A percentile compares a stretch with the other conserved stretches of the same genome.
These are phyloP conservation scores for Scolopax bukidnonensis DNA, from an alignment of 2,797 vertebrate species.

Conservation along the genomic window DNA sequence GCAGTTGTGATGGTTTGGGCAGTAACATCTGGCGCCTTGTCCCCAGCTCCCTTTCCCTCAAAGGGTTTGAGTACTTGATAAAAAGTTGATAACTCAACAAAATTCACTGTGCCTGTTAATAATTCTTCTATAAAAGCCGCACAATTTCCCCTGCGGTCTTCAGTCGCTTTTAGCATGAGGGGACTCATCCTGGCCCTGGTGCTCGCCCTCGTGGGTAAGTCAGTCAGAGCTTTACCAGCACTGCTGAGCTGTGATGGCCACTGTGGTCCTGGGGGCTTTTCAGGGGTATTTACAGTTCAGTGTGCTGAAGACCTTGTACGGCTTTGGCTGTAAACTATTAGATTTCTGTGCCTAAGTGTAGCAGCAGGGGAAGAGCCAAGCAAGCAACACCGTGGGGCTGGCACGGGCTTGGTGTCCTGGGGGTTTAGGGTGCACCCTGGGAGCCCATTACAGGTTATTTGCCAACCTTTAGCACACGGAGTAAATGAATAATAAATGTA, in stretches of 20 bases:
- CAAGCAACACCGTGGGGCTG: background rate
- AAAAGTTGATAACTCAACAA: slow-evolving; percentile 66
- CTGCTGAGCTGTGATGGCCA: background rate
- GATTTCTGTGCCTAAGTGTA: background rate
- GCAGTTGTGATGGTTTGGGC: background rate
- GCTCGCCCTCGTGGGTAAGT: slow-evolving; percentile 55
- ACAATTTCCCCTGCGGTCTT: background rate
- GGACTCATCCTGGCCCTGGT: slow-evolving; percentile 58
- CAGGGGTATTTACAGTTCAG: background rate
- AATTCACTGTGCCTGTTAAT: slow-evolving; percentile 23
- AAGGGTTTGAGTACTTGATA: slow-evolving; percentile 23
- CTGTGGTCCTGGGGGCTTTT: background rate
- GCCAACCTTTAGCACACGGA: background rate
- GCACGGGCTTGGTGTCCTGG: background rate
- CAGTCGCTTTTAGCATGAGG: slow-evolving; percentile 71
- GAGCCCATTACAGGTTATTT: background rate
- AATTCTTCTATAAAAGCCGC: slow-evolving; percentile 68
- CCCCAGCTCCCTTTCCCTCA: background rate
- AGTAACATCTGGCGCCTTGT: background rate
- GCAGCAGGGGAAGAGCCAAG: background rate
- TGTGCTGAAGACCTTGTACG: background rate
- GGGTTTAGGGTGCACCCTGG: background rate
- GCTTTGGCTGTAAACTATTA: background rate
- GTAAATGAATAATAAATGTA: background rate
- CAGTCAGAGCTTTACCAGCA: background rate